Conservation (phyloP, 2,888 invertebrate genomes). For the Eristalis tenax region DNA sequence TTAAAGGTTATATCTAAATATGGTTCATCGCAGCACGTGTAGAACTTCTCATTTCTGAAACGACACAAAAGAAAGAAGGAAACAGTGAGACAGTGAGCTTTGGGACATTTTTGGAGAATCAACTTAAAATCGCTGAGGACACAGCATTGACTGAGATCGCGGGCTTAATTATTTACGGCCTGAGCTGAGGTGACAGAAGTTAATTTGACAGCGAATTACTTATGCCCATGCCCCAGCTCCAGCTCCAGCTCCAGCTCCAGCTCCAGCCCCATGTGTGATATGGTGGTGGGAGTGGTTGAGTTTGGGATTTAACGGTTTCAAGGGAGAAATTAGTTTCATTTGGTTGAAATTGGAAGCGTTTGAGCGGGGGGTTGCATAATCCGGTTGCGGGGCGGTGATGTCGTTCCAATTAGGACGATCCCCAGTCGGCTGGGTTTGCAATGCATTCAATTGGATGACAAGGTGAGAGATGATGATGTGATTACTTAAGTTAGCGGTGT, state of each 20-base stretch:
- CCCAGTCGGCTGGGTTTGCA: neutral
- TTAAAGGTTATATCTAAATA: constrained; percentile 98
- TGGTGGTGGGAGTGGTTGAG: constrained; percentile 2
- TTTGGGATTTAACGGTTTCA: neutral
- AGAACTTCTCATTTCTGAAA: constrained; percentile 93
- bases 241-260: neutral
- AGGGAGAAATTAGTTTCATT: constrained; percentile 6
- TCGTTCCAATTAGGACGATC: neutral
- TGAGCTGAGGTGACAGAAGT: constrained; percentile 19
- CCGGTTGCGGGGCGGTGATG: neutral
- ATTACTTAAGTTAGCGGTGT: neutral
- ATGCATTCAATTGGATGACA: neutral
- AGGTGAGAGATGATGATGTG: neutral
- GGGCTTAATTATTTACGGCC: constrained; percentile 49
- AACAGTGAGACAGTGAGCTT: neutral
- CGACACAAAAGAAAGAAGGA: constrained; percentile 33
- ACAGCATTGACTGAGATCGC: neutral
- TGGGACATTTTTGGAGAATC: neutral
- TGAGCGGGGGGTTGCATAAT: neutral
- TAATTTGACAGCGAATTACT: constrained; percentile 38
- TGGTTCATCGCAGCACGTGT: constrained; percentile 98
- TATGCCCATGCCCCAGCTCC: constrained; percentile 20
- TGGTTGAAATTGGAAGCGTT: neutral
- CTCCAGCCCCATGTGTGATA: neutral
- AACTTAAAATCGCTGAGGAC: neutral